Evolutionary conservation across 2,888 invertebrate genomes (phyloP), one percentile per base, ranked within the genome.

Genomic region (Brachyopa scutellaris): DNA sequence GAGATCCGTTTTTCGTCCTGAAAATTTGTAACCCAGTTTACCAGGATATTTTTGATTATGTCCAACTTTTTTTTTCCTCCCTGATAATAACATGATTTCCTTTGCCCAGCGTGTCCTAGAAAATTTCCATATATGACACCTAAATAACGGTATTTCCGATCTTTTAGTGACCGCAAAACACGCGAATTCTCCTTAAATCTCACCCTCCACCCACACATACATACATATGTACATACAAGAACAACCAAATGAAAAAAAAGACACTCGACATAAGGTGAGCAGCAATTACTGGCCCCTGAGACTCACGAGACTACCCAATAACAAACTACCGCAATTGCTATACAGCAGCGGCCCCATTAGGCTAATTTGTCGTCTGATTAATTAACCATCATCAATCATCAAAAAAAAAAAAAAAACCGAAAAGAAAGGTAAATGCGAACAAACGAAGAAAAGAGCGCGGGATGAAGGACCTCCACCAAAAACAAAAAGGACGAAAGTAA

Each of bases 371-470:
- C 70, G 64, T 76, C 70, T 59, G 66, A 82, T 82, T 82, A 82
- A 82, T 82, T 76, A 82, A 74, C 23, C 69, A 59, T 57, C 67
- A 82, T 76, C 80, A 82, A 76, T 82, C 76, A 82, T 76, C 57
- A 47, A 62, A 70, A 51, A 29, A 11, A 3, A 61, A 49, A 3
- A 51, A 21, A n/a, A 36, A 57, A n/a, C n/a, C n/a, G n/a, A n/a
- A n/a, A n/a, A n/a, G n/a, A n/a, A 42, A 42, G 59, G 42, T 42
- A 9, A 38, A 36, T 36, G 47, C 11, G 57, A 57, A 62, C 13
- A 17, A 23, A 42, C 38, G 19, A 36, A n/a, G n/a, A n/a, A 51
- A 17, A 47, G 21, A 59, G n/a, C 11, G 11, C 5, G 5, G 11
- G 19, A 36, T 8, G 21, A 9, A 9, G 7, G 33, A 31, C n/a